phyloP scores from a whole-genome alignment of 2,113 vertebrate genomes.

The Caranx ignobilis region DNA sequence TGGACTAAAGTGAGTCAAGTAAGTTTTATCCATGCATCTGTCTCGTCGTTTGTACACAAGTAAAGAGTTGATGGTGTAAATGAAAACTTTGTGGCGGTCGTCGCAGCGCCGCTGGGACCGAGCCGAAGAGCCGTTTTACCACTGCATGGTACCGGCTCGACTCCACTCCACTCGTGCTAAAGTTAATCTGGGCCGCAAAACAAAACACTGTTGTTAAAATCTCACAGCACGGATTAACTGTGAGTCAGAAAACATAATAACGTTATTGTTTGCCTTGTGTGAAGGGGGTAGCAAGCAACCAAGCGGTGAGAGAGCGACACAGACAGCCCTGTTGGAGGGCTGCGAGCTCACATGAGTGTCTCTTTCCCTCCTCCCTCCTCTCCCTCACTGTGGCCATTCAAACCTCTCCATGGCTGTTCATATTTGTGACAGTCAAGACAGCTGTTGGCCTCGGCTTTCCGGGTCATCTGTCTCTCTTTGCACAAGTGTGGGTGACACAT shows the following conservation, averaged over 20 bases:
- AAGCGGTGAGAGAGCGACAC: neutral
- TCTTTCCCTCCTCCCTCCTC: neutral
- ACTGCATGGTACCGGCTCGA: too few relatives aligned
- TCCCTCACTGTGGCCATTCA: slow-evolving; percentile 6
- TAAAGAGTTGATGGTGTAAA: neutral
- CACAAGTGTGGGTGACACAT: slow-evolving; percentile 67
- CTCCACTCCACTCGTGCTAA: too few relatives aligned
- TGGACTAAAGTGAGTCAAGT: slow-evolving; percentile 42
- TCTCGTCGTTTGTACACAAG: neutral
- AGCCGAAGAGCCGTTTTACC: neutral
- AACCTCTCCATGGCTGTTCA: slow-evolving; percentile 33
- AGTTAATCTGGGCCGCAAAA: slow-evolving; percentile 45
- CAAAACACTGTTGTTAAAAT: slow-evolving; percentile 37
- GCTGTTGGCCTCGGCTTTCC: slow-evolving; percentile 47
- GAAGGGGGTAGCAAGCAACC: neutral
- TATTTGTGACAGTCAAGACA: slow-evolving; percentile 33
- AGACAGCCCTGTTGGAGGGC: neutral
- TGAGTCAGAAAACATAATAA: slow-evolving; percentile 54
- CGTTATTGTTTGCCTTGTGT: slow-evolving; percentile 46
- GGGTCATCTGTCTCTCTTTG: slow-evolving; percentile 33
- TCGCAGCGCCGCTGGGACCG: neutral
- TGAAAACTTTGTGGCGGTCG: neutral
- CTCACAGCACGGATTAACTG: slow-evolving; percentile 41
- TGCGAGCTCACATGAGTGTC: neutral
- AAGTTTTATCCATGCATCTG: neutral